Conservation (phyloP, 2,797 vertebrate genomes). For the Austrolebias charrua region DNA sequence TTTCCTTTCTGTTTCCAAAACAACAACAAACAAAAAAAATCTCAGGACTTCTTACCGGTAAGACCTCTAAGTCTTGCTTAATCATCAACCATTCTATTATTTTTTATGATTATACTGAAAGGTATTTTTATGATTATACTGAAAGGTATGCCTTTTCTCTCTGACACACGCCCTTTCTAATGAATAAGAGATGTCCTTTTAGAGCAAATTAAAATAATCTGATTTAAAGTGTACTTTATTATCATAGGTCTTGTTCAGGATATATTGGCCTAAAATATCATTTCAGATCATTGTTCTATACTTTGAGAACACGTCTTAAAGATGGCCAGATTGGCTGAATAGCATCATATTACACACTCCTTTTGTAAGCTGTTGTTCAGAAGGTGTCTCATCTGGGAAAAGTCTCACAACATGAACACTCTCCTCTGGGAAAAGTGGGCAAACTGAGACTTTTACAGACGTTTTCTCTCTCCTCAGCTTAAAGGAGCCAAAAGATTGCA, state of each 20-base stretch:
- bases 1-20: too few species aligned
- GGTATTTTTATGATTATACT: too few species aligned
- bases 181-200: too few species aligned
- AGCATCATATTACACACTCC: background rate
- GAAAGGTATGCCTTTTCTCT: too few species aligned
- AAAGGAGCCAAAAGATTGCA: background rate
- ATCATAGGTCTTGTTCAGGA: background rate
- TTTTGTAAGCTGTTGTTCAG: slow-evolving; percentile 24
- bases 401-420: background rate
- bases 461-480: background rate
- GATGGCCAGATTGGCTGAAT: background rate
- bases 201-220: too few species aligned
- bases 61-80: too few species aligned
- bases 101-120: too few species aligned
- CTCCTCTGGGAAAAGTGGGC: slow-evolving; percentile 2
- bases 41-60: too few species aligned
- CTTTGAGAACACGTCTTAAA: background rate
- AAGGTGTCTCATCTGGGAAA: slow-evolving; percentile 24
- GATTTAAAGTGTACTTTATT: background rate
- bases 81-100: too few species aligned
- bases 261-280: background rate
- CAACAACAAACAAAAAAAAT: too few species aligned
- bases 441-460: background rate
- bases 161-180: too few species aligned
- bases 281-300: background rate